Percentiles rank a stretch among this genome's conserved stretches.
These are phyloP conservation scores for Syngnathoides biaculeatus DNA, from an alignment of 2,113 vertebrate genomes.

Conservation along the genomic window DNA sequence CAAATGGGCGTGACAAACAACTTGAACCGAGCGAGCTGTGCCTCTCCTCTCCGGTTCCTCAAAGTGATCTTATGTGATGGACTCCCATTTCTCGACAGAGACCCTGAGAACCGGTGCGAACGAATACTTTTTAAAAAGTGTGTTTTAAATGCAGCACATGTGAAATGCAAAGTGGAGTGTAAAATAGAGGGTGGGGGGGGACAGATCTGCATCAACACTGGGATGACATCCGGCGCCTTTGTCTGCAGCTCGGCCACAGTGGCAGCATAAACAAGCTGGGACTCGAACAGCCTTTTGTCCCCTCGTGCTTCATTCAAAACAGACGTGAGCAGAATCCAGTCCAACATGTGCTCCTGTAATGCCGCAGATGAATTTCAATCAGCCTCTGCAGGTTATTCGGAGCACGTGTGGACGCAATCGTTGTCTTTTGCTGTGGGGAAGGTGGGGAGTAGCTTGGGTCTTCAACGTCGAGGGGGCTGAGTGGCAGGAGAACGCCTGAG, in stretches of 20 bases:
- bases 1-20: too few species aligned
- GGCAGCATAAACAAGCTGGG: slow-evolving; percentile 29
- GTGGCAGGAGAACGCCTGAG: slow-evolving; percentile 18
- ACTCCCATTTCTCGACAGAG: too few species aligned
- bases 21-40: too few species aligned
- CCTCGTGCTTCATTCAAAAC: slow-evolving; percentile 49
- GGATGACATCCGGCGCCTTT: slow-evolving; percentile 23
- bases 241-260: slow-evolving; percentile 36
- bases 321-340: slow-evolving; percentile 51
- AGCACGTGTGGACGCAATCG: slow-evolving; percentile 4
- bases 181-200: slow-evolving; percentile 3
- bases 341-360: slow-evolving; percentile 35
- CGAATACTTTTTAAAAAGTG: too few species aligned
- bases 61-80: too few species aligned
- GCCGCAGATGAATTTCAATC: slow-evolving; percentile 12
- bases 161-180: background rate
- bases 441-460: background rate
- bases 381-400: background rate
- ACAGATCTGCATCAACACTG: background rate
- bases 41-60: too few species aligned
- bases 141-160: too few species aligned
- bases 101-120: too few species aligned
- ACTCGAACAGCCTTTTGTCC: slow-evolving; percentile 55
- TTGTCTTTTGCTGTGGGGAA: background rate
- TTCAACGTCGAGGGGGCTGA: background rate